These are phyloP conservation scores for Ophion slaviceki DNA, from an alignment of 2,888 invertebrate species.

Conservation along the genomic window DNA sequence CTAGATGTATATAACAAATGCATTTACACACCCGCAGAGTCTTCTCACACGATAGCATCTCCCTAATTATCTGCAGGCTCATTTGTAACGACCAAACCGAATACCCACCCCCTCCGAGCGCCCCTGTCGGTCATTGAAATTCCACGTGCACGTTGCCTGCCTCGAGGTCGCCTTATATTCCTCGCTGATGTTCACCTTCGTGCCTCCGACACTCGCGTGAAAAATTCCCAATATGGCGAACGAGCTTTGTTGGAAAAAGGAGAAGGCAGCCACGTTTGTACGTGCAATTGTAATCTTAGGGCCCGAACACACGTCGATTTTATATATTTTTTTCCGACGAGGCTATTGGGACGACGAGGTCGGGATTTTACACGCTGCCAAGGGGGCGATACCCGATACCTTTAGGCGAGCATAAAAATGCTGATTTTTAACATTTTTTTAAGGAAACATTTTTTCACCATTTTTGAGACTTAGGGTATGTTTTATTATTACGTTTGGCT, in stretches of 20 bases:
- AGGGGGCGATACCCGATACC: not conserved
- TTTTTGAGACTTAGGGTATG: no score
- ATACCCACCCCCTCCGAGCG: constrained; percentile 65
- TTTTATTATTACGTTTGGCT: no score
- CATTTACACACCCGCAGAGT: constrained; percentile 42
- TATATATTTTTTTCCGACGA: no score
- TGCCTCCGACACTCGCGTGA: constrained; percentile 1
- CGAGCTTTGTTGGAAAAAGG: not conserved
- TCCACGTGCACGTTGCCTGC: constrained; percentile 69
- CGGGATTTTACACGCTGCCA: no score
- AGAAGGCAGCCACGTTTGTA: not conserved
- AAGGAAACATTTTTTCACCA: no score
- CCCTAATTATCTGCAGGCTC: constrained; percentile 80
- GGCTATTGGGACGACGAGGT: no score
- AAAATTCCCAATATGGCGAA: not conserved
- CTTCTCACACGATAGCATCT: constrained; percentile 81
- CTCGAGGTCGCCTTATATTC: constrained; percentile 17
- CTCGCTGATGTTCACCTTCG: constrained; percentile 51
- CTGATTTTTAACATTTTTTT: no score
- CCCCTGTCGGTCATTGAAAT: constrained; percentile 75
- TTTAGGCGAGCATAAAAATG: no score
- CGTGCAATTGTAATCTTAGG: no score
- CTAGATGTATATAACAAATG: not conserved
- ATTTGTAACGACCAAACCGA: constrained; percentile 80
- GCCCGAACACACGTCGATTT: no score